Conservation (phyloP, 2,888 invertebrate species). For the Sminthurinus aureus region DNA sequence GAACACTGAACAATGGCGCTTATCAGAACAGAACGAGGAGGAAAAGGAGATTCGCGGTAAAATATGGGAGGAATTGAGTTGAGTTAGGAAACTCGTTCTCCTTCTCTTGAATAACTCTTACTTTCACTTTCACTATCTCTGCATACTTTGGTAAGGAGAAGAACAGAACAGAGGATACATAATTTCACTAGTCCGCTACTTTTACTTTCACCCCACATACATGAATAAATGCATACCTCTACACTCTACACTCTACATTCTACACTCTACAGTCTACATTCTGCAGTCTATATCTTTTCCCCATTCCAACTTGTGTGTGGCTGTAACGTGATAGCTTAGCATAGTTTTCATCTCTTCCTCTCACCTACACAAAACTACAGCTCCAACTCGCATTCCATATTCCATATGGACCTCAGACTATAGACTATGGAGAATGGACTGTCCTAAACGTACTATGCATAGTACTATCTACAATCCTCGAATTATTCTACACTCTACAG, state of each 20-base stretch:
- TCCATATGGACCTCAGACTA: background rate
- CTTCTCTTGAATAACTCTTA: slow-evolving; percentile 32
- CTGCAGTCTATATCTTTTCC: slow-evolving; percentile 19
- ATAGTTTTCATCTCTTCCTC: slow-evolving; percentile 14
- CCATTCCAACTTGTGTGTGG: slow-evolving; percentile 8
- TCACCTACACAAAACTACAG: background rate
- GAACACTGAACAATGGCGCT: slow-evolving; percentile 36
- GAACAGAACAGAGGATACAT: background rate
- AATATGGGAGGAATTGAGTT: slow-evolving; percentile 41
- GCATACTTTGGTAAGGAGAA: background rate
- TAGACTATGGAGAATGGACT: background rate
- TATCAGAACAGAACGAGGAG: slow-evolving; percentile 45
- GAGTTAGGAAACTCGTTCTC: slow-evolving; percentile 41
- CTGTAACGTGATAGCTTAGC: background rate
- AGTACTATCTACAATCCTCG: background rate
- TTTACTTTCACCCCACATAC: background rate
- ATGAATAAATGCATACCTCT: background rate
- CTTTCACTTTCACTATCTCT: background rate
- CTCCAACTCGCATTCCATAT: background rate
- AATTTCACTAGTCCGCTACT: background rate
- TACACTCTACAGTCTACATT: no score
- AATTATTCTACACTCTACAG: background rate
- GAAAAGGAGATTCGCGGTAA: slow-evolving; percentile 42
- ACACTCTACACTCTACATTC: no score
- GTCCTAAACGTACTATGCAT: background rate